Evolutionary conservation across 2,888 invertebrate species (phyloP).

Genomic region (Drosophila demipolita): DNA sequence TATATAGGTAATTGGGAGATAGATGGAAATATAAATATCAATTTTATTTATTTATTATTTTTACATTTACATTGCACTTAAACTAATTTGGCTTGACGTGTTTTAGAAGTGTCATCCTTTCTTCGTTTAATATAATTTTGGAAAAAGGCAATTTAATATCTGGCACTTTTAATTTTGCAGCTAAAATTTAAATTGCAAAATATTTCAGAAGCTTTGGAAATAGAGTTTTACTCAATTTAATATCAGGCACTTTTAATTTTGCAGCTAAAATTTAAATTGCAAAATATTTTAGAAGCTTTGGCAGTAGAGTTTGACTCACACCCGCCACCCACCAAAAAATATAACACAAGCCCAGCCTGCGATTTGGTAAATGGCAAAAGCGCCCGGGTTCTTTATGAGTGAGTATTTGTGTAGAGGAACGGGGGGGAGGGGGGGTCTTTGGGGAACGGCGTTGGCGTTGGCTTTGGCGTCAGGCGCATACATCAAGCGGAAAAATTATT

Average conservation of each 20-base stretch:
- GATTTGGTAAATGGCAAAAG: slow-evolving; percentile 11
- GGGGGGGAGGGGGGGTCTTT: background rate
- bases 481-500: slow-evolving; percentile 66
- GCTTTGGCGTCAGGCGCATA: slow-evolving; percentile 47
- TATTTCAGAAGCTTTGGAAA: slow-evolving; percentile 18
- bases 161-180: background rate
- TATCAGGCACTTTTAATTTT: background rate
- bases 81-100: too few relatives aligned
- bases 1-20: background rate
- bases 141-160: background rate
- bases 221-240: slow-evolving; percentile 7
- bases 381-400: background rate
- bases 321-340: background rate
- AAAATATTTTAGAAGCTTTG: slow-evolving; percentile 24
- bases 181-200: slow-evolving; percentile 27
- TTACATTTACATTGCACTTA: background rate
- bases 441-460: slow-evolving; percentile 18
- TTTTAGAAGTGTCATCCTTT: background rate
- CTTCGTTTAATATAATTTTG: background rate
- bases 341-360: background rate
- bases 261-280: slow-evolving; percentile 30
- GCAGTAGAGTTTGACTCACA: slow-evolving; percentile 11
- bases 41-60: background rate
- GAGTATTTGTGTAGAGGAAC: slow-evolving; percentile 22
- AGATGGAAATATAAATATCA: background rate